Percentiles rank a stretch among this genome's conserved stretches.
Evolutionary conservation across 2,797 vertebrate genomes (phyloP).

Genomic region (Podarcis lilfordi): DNA sequence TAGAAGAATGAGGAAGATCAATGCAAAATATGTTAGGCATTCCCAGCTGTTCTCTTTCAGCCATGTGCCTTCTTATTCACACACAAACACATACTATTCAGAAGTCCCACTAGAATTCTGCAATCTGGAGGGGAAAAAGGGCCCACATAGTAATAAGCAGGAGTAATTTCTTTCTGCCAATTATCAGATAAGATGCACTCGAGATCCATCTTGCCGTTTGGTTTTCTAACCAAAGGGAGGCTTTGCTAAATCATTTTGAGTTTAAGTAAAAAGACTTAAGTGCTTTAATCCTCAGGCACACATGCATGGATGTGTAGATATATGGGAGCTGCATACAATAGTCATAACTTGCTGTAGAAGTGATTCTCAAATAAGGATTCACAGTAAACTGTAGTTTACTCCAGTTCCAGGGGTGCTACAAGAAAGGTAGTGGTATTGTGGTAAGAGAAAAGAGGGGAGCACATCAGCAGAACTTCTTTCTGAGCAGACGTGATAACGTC

Average conservation of each 20-base stretch:
- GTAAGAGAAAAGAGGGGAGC: too few species aligned
- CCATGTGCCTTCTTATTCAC: not conserved
- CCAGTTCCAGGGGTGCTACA: not conserved
- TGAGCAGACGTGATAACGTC: too few species aligned
- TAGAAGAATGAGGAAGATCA: not conserved
- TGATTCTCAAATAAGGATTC: not conserved
- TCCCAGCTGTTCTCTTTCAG: not conserved
- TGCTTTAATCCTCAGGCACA: too few species aligned
- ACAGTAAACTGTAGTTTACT: not conserved
- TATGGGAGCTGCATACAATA: not conserved
- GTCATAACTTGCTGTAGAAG: not conserved
- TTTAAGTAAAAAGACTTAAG: too few species aligned
- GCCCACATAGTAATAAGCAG: not conserved
- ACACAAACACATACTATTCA: not conserved
- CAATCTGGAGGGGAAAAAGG: not conserved
- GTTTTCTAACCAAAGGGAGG: not conserved
- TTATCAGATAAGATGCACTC: not conserved
- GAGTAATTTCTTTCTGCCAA: not conserved
- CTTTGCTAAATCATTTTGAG: not conserved
- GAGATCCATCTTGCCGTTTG: not conserved
- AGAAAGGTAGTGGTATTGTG: not conserved
- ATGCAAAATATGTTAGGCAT: not conserved
- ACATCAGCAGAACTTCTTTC: too few species aligned
- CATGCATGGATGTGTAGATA: too few species aligned
- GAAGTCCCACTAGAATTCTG: constrained; percentile 2